Percentiles rank a stretch among this genome's conserved stretches.
Evolutionary conservation across 2,797 vertebrate species (phyloP).

Genomic region (Arrhamphus sclerolepis): DNA sequence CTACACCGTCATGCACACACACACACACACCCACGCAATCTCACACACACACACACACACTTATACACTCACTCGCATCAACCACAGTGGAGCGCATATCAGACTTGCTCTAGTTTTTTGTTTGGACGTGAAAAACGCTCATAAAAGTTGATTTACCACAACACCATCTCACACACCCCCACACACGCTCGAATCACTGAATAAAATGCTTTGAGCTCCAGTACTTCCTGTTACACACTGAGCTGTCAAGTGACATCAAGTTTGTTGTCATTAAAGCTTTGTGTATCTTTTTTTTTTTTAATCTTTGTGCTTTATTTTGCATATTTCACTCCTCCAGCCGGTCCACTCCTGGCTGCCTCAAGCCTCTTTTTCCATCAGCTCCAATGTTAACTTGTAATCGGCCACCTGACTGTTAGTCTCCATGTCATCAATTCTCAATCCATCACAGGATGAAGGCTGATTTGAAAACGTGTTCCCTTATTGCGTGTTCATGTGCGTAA

Average conservation of each 20-base stretch:
- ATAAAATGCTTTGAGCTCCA: slow-evolving; percentile 27
- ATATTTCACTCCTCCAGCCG: neutral
- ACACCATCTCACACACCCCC: slow-evolving; percentile 31
- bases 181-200: slow-evolving; percentile 25
- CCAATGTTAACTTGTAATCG: neutral
- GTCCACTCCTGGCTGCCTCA: slow-evolving; percentile 27
- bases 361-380: slow-evolving; percentile 22
- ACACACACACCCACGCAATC: neutral
- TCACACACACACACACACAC: slow-evolving; percentile 19
- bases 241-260: slow-evolving; percentile 12
- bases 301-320: too few species aligned
- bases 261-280: slow-evolving; percentile 2
- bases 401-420: neutral
- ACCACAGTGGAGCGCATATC: slow-evolving; percentile 50
- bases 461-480: neutral
- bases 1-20: slow-evolving; percentile 44
- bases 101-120: slow-evolving; percentile 65
- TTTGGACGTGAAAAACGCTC: slow-evolving; percentile 51
- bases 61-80: slow-evolving; percentile 12
- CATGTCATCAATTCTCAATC: slow-evolving; percentile 6
- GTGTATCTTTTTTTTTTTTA: slow-evolving; percentile 3
- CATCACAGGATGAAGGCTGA: neutral
- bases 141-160: slow-evolving; percentile 51
- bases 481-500: slow-evolving; percentile 25
- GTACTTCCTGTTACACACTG: slow-evolving; percentile 35